These are phyloP conservation scores for Ancistrus triradiatus DNA, from an alignment of 2,113 vertebrate species.

Conservation along the genomic window DNA sequence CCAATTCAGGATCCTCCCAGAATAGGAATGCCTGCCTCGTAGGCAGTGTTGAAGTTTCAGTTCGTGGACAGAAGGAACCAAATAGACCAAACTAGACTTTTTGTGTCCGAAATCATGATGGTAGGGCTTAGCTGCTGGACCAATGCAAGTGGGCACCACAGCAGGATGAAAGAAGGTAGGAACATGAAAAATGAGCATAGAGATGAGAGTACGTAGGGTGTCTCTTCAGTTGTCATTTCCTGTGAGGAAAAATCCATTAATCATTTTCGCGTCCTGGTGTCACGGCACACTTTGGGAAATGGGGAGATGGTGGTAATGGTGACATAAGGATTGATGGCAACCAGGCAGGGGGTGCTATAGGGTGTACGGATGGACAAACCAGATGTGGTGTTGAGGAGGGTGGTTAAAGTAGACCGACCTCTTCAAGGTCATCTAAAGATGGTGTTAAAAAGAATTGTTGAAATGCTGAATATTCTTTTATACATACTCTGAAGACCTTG, in stretches of 20 bases:
- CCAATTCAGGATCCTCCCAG: constrained; percentile 22
- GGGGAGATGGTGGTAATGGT: constrained; percentile 64
- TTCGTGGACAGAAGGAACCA: no score
- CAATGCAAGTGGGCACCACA: constrained; percentile 46
- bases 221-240: constrained; percentile 62
- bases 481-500: no score
- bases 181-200: constrained; percentile 60
- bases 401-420: constrained; percentile 19
- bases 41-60: no score
- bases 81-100: no score
- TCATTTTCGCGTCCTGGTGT: constrained; percentile 69
- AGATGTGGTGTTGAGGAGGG: constrained; percentile 59
- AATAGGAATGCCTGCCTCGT: constrained; percentile 26
- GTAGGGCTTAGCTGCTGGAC: constrained; percentile 39
- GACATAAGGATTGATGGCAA: constrained; percentile 72
- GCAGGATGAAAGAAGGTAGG: constrained; percentile 50
- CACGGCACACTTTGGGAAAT: constrained; percentile 65
- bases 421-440: constrained; percentile 67
- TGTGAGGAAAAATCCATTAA: constrained; percentile 69
- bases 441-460: no score
- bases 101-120: constrained; percentile 31
- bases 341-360: constrained; percentile 56
- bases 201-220: constrained; percentile 61
- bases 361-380: constrained; percentile 68
- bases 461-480: no score